phyloP scores from a whole-genome alignment of 2,797 vertebrate species.

The Paguma larvata region DNA sequence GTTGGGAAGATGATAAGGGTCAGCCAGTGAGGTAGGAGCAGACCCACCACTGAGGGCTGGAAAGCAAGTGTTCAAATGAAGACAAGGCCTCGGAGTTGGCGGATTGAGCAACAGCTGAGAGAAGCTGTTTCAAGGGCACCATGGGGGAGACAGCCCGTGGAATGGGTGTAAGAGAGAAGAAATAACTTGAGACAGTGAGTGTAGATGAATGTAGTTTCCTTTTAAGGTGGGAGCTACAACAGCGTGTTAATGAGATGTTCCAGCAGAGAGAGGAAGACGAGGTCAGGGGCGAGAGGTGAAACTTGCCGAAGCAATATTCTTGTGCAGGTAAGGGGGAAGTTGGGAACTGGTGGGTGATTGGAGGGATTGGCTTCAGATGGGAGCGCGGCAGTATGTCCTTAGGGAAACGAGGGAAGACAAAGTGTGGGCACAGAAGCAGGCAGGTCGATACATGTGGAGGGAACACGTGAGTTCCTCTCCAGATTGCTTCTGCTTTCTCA shows the following conservation, averaged over 20 bases:
- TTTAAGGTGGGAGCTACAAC: background rate
- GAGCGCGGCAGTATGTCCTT: background rate
- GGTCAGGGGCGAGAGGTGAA: background rate
- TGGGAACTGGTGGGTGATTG: background rate
- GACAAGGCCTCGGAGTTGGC: background rate
- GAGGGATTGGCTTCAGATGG: background rate
- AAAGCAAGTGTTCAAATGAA: no score
- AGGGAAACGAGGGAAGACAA: background rate
- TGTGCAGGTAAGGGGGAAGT: background rate
- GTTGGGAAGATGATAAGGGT: background rate
- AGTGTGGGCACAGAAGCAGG: background rate
- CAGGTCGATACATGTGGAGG: accelerated
- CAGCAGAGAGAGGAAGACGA: background rate
- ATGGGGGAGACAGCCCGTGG: accelerated
- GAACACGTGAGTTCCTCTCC: background rate
- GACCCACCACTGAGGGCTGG: background rate
- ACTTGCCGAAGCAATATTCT: background rate
- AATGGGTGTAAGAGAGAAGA: background rate
- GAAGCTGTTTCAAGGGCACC: background rate
- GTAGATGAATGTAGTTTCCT: background rate
- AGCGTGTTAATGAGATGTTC: background rate
- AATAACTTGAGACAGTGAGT: background rate
- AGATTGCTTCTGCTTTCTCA: background rate
- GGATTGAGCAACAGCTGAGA: background rate
- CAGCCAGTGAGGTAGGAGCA: background rate